Conservation (phyloP, 2,888 invertebrate genomes). For the Chrysopilus asiliformis region DNA sequence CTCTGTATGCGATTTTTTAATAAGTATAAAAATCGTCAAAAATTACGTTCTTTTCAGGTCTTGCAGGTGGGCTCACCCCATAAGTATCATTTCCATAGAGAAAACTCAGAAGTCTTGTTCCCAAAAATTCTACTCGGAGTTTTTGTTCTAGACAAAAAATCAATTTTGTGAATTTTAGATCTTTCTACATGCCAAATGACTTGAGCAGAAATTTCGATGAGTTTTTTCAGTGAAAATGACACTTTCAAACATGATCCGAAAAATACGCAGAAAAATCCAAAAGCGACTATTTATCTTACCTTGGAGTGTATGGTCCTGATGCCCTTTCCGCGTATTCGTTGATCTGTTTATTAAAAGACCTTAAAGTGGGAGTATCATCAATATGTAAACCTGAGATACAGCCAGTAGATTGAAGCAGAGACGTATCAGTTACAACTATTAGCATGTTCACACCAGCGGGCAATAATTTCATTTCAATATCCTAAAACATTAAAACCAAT, state of each 20-base stretch:
- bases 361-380: constrained; percentile 22
- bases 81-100: no score
- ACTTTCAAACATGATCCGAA: not conserved
- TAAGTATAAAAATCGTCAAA: not conserved
- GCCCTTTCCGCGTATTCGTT: constrained; percentile 22
- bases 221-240: no score
- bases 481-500: constrained; percentile 3
- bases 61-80: no score
- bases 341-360: constrained; percentile 24
- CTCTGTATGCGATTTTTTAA: constrained; percentile 16
- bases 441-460: constrained; percentile 23
- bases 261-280: no score
- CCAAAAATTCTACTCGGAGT: no score
- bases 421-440: constrained; percentile 28
- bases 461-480: constrained; percentile 18
- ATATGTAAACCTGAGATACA: constrained; percentile 26
- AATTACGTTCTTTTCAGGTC: not conserved
- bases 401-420: constrained; percentile 22
- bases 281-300: constrained; percentile 23
- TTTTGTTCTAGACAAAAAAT: no score
- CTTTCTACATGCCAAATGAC: no score
- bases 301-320: constrained; percentile 21
- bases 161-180: no score
- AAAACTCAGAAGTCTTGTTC: no score
- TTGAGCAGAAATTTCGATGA: no score